Percentiles rank a stretch among this genome's conserved stretches.
Conservation (phyloP, 1,140 invertebrate species). For the Chelonus insularis region DNA sequence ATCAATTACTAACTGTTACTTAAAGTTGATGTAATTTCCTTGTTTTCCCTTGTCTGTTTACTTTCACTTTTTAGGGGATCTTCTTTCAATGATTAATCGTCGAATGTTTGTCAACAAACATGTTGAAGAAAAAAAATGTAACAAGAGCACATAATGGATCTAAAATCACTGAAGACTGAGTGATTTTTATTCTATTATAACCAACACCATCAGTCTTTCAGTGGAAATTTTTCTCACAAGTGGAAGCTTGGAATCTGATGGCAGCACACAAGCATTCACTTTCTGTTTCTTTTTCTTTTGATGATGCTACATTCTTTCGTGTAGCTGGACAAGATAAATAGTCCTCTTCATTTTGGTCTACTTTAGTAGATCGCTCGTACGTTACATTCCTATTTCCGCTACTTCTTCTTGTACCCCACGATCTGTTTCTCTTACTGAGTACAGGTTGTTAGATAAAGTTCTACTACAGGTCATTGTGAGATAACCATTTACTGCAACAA, state of each 20-base stretch:
- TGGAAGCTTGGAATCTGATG: neutral
- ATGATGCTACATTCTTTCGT: neutral
- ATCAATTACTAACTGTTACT: no score
- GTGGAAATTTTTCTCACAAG: neutral
- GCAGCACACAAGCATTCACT: neutral
- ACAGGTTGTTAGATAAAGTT: neutral
- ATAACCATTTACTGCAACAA: neutral
- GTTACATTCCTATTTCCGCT: neutral
- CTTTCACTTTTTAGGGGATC: no score
- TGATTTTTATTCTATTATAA: no score
- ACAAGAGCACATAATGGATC: no score
- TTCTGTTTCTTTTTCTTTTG: neutral
- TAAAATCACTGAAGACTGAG: no score
- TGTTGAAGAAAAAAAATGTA: no score
- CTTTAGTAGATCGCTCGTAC: neutral
- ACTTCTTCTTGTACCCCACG: neutral
- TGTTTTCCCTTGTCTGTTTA: no score
- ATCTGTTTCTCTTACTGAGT: no score
- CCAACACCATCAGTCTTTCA: constrained; percentile 49
- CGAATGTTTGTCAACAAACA: no score
- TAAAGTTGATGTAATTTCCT: no score
- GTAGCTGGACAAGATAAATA: neutral
- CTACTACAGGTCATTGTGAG: neutral
- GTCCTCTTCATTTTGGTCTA: constrained; percentile 1
- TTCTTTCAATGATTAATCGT: no score